These are phyloP conservation scores for Prinia subflava DNA, from an alignment of 2,113 vertebrate genomes.

Conservation along the genomic window DNA sequence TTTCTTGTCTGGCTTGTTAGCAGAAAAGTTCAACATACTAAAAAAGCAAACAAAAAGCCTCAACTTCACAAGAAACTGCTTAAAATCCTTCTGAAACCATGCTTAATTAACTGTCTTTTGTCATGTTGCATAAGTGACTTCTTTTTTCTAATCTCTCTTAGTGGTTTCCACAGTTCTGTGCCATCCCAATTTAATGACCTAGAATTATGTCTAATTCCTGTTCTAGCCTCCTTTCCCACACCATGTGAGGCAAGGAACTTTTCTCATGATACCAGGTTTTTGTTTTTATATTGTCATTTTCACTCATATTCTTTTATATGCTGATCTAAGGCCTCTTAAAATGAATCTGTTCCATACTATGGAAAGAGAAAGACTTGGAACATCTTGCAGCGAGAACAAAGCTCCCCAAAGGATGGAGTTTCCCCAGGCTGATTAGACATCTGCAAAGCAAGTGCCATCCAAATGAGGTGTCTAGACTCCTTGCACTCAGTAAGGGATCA, in stretches of 20 bases:
- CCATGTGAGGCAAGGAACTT: not conserved
- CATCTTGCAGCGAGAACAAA: not conserved
- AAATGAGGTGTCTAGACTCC: not conserved
- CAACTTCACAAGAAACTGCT: not conserved
- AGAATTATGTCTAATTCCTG: conserved; percentile 51
- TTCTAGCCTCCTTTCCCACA: conserved; percentile 40
- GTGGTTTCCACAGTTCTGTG: conserved; percentile 42
- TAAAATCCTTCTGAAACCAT: not conserved
- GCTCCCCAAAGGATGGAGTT: not conserved
- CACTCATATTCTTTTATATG: not conserved
- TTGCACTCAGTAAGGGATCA: not conserved
- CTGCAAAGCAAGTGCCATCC: not conserved
- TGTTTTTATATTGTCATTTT: not conserved
- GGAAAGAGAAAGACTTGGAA: not conserved
- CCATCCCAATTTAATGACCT: conserved; percentile 27
- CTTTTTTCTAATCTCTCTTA: not conserved
- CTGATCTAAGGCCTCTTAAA: not conserved
- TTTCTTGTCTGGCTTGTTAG: not conserved
- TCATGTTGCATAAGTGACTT: not conserved
- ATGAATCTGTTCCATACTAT: not conserved
- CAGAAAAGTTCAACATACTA: not conserved
- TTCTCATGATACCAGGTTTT: not conserved
- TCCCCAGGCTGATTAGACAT: not conserved
- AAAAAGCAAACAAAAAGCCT: not conserved
- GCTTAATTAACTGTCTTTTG: conserved; percentile 19